Evolutionary conservation across 2,888 invertebrate species (phyloP).

Genomic region (Caradrina kadenii): DNA sequence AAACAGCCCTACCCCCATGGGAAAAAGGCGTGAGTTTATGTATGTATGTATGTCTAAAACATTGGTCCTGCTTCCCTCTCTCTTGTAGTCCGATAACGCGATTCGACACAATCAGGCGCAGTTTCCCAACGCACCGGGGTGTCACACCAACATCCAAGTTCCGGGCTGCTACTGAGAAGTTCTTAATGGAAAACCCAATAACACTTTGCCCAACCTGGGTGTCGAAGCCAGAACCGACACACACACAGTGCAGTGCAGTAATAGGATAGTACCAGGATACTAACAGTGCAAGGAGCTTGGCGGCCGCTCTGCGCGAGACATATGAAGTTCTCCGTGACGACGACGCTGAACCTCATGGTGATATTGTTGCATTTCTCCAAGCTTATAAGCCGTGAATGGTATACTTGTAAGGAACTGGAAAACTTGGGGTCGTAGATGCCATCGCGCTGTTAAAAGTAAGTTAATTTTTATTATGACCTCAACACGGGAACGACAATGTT

Average conservation of each 20-base stretch:
- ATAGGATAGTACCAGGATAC: slow-evolving; percentile 53
- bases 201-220: too few species aligned
- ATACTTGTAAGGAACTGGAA: slow-evolving; percentile 75
- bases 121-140: too few species aligned
- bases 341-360: slow-evolving; percentile 79
- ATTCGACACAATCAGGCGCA: too few species aligned
- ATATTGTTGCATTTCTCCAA: slow-evolving; percentile 80
- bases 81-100: too few species aligned
- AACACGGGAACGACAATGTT: neutral
- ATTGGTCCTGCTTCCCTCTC: too few species aligned
- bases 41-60: too few species aligned
- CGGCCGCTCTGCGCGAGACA: slow-evolving; percentile 80
- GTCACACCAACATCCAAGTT: too few species aligned
- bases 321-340: slow-evolving; percentile 80
- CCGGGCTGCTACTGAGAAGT: too few species aligned
- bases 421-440: slow-evolving; percentile 72
- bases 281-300: slow-evolving; percentile 84
- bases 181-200: too few species aligned
- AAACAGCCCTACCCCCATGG: too few species aligned
- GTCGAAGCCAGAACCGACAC: neutral
- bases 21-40: too few species aligned
- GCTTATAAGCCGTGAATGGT: slow-evolving; percentile 75
- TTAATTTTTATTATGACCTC: neutral
- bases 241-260: neutral
- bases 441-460: slow-evolving; percentile 75